Evolutionary conservation across 2,797 vertebrate species (phyloP).

Genomic region (Aldrovandia affinis): DNA sequence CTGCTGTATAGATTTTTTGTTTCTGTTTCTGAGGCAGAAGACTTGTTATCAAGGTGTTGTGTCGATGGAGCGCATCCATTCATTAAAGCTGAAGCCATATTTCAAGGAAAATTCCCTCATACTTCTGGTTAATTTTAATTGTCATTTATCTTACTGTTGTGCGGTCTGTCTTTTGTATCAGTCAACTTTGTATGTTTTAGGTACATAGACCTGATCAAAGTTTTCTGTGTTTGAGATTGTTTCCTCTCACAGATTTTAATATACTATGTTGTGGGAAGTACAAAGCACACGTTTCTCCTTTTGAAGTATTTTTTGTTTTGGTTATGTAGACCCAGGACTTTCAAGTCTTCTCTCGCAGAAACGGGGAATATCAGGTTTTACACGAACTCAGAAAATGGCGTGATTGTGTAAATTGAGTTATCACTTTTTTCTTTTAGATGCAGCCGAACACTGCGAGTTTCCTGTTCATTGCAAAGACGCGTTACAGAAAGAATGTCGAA

Average conservation of each 20-base stretch:
- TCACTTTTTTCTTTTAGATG: neutral
- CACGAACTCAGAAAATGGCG: neutral
- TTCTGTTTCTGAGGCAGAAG: neutral
- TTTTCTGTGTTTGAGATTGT: neutral
- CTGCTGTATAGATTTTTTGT: neutral
- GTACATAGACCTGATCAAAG: neutral
- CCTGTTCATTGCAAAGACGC: too few species aligned
- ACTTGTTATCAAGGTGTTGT: neutral
- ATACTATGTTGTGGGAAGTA: neutral
- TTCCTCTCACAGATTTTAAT: neutral
- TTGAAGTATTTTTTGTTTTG: slow-evolving; percentile 4
- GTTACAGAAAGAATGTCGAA: too few species aligned
- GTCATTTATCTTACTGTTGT: neutral
- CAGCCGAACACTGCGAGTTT: neutral
- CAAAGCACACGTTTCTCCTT: neutral
- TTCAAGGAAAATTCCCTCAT: neutral
- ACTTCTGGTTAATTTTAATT: neutral
- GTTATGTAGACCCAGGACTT: slow-evolving; percentile 4
- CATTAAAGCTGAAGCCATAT: neutral
- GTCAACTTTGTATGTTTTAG: neutral
- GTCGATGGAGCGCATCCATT: neutral
- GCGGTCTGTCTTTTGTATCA: neutral
- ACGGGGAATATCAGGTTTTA: neutral
- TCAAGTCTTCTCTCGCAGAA: neutral
- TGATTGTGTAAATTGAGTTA: neutral